phyloP scores from a whole-genome alignment of 2,113 vertebrate species.

The Peromyscus polionotus region DNA sequence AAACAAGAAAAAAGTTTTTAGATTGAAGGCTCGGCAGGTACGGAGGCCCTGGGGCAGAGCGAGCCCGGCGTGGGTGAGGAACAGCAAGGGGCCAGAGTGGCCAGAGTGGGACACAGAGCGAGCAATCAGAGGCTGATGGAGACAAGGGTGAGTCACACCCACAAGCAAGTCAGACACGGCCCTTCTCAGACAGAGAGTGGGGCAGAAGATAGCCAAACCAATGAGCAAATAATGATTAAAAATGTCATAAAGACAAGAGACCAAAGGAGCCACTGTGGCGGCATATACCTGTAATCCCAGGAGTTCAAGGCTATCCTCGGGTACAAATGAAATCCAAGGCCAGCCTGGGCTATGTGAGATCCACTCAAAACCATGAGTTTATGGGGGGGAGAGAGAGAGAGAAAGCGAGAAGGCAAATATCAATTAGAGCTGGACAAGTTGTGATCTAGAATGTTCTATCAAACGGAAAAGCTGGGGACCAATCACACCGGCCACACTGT shows the following conservation, averaged over 20 bases:
- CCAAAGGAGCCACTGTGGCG: background rate
- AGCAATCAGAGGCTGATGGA: background rate
- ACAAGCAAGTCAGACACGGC: background rate
- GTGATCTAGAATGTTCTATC: background rate
- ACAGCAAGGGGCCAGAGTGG: background rate
- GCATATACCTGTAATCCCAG: background rate
- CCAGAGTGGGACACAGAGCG: background rate
- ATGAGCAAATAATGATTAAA: background rate
- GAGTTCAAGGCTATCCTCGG: background rate
- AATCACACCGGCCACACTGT: background rate
- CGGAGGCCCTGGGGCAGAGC: slow-evolving; percentile 44
- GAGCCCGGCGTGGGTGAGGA: background rate
- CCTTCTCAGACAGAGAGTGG: background rate
- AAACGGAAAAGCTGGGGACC: background rate
- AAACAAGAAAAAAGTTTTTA: background rate
- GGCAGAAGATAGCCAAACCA: background rate
- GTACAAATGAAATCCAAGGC: background rate
- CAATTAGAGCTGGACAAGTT: background rate
- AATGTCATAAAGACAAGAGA: background rate
- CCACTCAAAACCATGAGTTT: background rate
- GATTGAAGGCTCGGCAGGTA: background rate
- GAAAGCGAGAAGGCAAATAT: background rate
- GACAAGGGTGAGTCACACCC: background rate
- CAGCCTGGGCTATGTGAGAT: background rate
- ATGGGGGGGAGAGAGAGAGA: background rate